Conservation (phyloP, 1,140 invertebrate genomes). For the Vanessa atalanta region DNA sequence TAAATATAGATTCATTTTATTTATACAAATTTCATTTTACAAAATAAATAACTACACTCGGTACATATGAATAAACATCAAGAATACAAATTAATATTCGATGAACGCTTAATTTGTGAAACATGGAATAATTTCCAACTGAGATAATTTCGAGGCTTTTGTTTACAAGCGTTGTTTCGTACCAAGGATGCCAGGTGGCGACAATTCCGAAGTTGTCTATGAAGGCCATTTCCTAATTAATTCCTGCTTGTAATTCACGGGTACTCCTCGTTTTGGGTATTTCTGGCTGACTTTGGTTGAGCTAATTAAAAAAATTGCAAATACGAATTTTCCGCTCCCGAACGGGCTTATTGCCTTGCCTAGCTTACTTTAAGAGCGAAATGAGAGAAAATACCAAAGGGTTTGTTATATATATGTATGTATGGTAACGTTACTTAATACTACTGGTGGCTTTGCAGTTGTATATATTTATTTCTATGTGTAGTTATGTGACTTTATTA, state of each 20-base stretch:
- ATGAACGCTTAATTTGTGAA: constrained; percentile 44
- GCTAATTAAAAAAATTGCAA: constrained; percentile 34
- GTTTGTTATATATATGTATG: neutral
- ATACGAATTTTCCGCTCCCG: constrained; percentile 23
- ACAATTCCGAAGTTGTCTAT: constrained; percentile 56
- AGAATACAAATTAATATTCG: constrained; percentile 45
- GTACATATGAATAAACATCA: constrained; percentile 32
- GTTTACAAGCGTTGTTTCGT: constrained; percentile 48
- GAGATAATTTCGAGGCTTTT: constrained; percentile 47
- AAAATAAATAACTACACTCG: constrained; percentile 7
- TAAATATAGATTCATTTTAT: neutral
- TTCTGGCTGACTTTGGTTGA: constrained; percentile 24
- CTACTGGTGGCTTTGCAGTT: too few species aligned
- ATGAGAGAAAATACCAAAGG: neutral
- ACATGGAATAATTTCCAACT: constrained; percentile 44
- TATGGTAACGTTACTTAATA: neutral
- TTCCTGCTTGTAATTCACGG: constrained; percentile 50
- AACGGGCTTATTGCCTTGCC: constrained; percentile 21
- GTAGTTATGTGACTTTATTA: too few species aligned
- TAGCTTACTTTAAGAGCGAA: constrained; percentile 1
- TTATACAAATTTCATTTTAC: constrained; percentile 1
- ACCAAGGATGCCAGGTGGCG: constrained; percentile 52
- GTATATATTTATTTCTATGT: too few species aligned
- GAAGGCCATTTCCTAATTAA: constrained; percentile 53
- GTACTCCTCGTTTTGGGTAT: constrained; percentile 38